Evolutionary conservation across 2,888 invertebrate genomes (phyloP).

Genomic region (Marronus borbonicus): DNA sequence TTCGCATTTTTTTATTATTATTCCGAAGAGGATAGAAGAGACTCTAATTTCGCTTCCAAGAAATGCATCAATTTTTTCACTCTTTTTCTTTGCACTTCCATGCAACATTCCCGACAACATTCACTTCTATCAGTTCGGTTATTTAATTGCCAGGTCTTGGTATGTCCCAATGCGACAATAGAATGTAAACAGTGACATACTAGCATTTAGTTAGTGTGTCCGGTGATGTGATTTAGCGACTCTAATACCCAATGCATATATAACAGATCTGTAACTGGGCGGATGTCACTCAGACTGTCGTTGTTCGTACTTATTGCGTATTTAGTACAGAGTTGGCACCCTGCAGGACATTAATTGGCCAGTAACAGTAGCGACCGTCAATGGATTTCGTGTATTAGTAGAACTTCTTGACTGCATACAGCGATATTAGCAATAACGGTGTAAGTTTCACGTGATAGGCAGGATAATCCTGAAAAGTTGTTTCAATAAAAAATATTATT

Average conservation of each 20-base stretch:
- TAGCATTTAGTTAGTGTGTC: slow-evolving; percentile 62
- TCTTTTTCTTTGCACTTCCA: too few species aligned
- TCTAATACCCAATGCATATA: slow-evolving; percentile 64
- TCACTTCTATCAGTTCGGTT: neutral
- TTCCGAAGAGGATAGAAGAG: too few species aligned
- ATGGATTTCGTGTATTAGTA: neutral
- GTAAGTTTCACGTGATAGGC: too few species aligned
- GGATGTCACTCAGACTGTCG: slow-evolving; percentile 63
- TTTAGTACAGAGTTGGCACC: slow-evolving; percentile 61
- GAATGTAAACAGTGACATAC: slow-evolving; percentile 56
- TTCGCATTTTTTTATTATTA: too few species aligned
- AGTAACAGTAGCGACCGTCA: slow-evolving; percentile 49
- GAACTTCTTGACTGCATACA: neutral
- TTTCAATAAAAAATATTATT: too few species aligned
- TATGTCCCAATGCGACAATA: slow-evolving; percentile 44
- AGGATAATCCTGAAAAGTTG: too few species aligned
- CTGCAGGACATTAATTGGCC: slow-evolving; percentile 63
- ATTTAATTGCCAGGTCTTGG: slow-evolving; percentile 30
- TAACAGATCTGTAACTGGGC: slow-evolving; percentile 57
- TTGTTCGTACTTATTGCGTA: slow-evolving; percentile 66
- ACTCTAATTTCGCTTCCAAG: too few species aligned
- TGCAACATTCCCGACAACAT: neutral
- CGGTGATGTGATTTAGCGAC: slow-evolving; percentile 62
- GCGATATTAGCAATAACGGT: too few species aligned
- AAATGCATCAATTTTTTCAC: too few species aligned